Conservation (phyloP, 2,797 vertebrate genomes). For the Semotilus atromaculatus region DNA sequence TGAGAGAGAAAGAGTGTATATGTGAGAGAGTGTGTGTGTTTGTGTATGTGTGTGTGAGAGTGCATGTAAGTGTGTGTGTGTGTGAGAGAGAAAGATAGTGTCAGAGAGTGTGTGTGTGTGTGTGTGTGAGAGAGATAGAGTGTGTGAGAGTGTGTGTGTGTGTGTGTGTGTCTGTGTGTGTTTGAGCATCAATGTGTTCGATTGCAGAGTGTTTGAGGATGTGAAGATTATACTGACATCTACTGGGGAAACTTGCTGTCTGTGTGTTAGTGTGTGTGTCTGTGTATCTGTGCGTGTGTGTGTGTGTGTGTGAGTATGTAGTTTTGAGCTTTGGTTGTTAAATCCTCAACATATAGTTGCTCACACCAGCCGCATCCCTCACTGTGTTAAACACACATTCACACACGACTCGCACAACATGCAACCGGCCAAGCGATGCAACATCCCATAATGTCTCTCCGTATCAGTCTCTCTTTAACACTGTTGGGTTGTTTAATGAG, state of each 20-base stretch:
- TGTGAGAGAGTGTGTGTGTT: too few relatives aligned
- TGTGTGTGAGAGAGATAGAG: too few relatives aligned
- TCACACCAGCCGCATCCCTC: background rate
- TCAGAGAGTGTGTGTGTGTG: too few relatives aligned
- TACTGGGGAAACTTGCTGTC: constrained; percentile 8
- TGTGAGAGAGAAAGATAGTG: too few relatives aligned
- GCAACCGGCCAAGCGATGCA: background rate
- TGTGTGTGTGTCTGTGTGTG: background rate
- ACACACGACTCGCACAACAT: background rate
- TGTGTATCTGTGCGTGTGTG: too few relatives aligned
- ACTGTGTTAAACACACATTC: background rate
- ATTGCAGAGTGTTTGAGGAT: background rate
- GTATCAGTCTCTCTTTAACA: background rate
- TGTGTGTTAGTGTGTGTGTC: background rate
- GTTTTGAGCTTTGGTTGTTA: background rate
- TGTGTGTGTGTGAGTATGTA: background rate
- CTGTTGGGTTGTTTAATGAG: constrained; percentile 19
- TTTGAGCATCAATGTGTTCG: background rate
- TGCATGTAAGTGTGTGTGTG: too few relatives aligned
- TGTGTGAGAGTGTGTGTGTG: too few relatives aligned
- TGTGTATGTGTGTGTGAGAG: too few relatives aligned
- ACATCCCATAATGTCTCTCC: background rate
- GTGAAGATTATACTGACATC: constrained; percentile 48
- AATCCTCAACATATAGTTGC: background rate
- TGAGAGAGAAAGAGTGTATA: too few relatives aligned